phyloP scores from a whole-genome alignment of 2,113 vertebrate genomes.

The Megaceryle maxima region DNA sequence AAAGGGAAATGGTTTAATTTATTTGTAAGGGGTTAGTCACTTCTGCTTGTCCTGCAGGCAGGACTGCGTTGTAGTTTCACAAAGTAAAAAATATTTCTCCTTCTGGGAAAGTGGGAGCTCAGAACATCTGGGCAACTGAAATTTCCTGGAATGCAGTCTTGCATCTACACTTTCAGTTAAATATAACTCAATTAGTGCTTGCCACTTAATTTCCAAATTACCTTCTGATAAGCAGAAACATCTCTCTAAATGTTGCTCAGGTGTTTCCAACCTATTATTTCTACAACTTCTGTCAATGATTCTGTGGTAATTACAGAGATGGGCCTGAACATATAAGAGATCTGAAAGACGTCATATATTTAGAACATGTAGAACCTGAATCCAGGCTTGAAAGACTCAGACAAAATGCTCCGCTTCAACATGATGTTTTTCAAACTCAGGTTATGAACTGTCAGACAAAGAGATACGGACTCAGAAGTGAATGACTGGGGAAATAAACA shows the following conservation, averaged over 20 bases:
- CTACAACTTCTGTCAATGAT: neutral
- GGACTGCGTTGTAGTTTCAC: neutral
- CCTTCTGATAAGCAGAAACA: neutral
- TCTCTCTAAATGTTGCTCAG: neutral
- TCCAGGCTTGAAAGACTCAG: neutral
- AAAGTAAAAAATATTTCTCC: neutral
- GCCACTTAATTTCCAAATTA: neutral
- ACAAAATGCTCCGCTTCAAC: neutral
- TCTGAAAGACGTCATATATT: neutral
- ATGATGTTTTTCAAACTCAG: neutral
- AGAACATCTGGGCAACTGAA: neutral
- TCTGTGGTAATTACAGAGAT: neutral
- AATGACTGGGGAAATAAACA: neutral
- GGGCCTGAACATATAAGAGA: neutral
- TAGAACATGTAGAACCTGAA: neutral
- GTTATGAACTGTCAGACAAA: neutral
- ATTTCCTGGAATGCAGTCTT: neutral
- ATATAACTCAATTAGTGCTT: neutral
- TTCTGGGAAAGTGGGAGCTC: neutral
- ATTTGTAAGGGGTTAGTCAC: neutral
- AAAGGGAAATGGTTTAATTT: neutral
- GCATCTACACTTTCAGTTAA: neutral
- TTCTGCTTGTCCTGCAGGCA: neutral
- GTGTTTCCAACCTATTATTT: slow-evolving; percentile 17
- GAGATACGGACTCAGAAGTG: neutral